Base-by-base conservation (phyloP, 2,888 invertebrate genomes). In the Scaptomyza tumidula region DNA sequence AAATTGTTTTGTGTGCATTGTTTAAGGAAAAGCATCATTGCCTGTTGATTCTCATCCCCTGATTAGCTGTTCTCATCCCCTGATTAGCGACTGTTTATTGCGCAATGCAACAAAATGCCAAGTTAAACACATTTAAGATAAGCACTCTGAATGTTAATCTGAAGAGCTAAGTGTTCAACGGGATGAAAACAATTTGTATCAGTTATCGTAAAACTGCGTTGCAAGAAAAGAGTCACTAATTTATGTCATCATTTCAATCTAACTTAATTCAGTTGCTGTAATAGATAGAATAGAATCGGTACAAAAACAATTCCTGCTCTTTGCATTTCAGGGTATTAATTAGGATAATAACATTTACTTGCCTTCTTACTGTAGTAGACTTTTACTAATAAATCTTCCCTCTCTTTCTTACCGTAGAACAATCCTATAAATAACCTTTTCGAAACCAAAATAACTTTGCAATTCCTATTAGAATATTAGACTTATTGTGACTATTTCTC, bases 1-100 rank as follows among this genome's bases (percentile, higher is more conserved):
- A 79, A 75, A 61, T 61, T 54, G 48, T 55, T 60, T 63, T 70
- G 57, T 58, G 75, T 43, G 43, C 65, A 49, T 39, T 52, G 19
- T 55, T 58, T 63, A 50, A 46, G 27, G 64, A 60, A 75, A 61
- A 61, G 39, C 65, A 58, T 61, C 55, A 58, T 19, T n/a, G 43
- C 14, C 39, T n/a, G n/a, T 49, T 48, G 43, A 27, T 4, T 46
- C 11, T n/a, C 39, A 27, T 35, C 24, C 16, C 39, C 24, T 9
- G 39, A 33, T 11, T 29, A 16, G 35, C 39, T 48, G 50, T 52
- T 60, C 53, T 60, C 46, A 27, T 35, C 24, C 16, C 39, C 24
- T 9, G 39, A 33, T 11, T 29, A 16, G 35, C 24, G 41, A 27
- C 53, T 24, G 5, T 24, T 14, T 19, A 64, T 63, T 66, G 65